Base-by-base conservation (phyloP, 2,888 invertebrate genomes). In the Metopia argyrocephala region DNA sequence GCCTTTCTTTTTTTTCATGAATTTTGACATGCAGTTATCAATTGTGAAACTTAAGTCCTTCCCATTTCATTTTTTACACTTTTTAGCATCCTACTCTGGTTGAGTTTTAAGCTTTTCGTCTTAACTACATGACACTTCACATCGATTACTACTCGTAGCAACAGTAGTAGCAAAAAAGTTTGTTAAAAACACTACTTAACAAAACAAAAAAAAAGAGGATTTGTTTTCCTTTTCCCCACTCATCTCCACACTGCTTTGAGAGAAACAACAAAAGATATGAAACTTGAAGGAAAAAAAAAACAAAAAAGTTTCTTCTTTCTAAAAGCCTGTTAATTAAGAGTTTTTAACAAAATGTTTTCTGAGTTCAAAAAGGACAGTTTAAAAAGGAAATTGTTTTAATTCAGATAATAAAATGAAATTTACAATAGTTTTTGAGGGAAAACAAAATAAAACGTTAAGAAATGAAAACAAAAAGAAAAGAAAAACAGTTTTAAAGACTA, bases 271-370 rank as follows among this genome's bases (percentile, higher is more conserved):
- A 61, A 52, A 45, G 15, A 31, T 4, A 7, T 5, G 59, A 31
- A 45, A 66, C 7, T 48, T 20, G 48, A 28, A 70, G 31, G n/a
- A 61, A 25, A 27, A 45, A 64, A 38, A 20, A 52, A 73, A n/a
- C 9, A 31, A 38, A 12, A 31, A 38, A 38, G 38, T 38, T 38
- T 38, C 38, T 15, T 12, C n/a, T 38, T 75, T 76, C 66, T 78
- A 81, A 81, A 78, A 81, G 78, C 81, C 81, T 81, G 78, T 81
- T 81, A 81, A 81, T 81, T 81, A 81, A 78, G 78, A 75, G 78
- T 74, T 78, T 73, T 81, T 78, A 71, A 66, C 65, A 78, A 66
- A 73, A 78, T 73, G 54, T 73, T 78, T 66, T 73, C 52, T 20
- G 18, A 78, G 71, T 73, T 78, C 65, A 66, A 78, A n/a, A 71